phyloP scores from a whole-genome alignment of 2,113 vertebrate species.

The Chaetodon trifascialis region DNA sequence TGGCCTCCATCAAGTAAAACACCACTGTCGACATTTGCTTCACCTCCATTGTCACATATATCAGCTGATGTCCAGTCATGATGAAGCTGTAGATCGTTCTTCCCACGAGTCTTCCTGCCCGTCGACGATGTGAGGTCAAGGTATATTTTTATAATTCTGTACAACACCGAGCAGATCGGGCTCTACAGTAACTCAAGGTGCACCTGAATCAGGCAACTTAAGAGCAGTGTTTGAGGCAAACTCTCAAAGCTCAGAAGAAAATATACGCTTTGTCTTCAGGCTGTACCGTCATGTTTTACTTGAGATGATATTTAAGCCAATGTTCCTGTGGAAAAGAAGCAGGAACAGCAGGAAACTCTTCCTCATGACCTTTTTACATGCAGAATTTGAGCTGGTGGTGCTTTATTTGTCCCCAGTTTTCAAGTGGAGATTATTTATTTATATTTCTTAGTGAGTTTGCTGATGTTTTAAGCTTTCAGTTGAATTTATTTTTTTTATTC shows the following conservation, averaged over 20 bases:
- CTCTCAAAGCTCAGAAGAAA: neutral
- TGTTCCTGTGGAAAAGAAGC: neutral
- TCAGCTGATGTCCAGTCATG: slow-evolving; percentile 10
- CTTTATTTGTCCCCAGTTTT: neutral
- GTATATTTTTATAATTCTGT: slow-evolving; percentile 53
- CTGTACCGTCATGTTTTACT: neutral
- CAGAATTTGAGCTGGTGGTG: neutral
- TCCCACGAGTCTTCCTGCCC: slow-evolving; percentile 20
- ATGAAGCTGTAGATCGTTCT: slow-evolving; percentile 2
- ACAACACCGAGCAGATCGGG: neutral
- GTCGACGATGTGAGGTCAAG: neutral
- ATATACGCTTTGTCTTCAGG: neutral
- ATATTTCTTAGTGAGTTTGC: neutral
- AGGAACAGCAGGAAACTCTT: slow-evolving; percentile 1
- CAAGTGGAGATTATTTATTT: neutral
- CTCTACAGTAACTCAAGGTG: neutral
- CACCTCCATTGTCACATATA: slow-evolving; percentile 1
- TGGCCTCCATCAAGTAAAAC: slow-evolving; percentile 77
- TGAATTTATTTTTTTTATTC: slow-evolving; percentile 12
- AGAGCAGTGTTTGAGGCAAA: neutral
- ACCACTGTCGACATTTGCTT: neutral
- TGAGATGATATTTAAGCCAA: slow-evolving; percentile 14
- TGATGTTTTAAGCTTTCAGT: neutral
- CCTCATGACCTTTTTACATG: neutral
- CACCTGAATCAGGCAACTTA: neutral